These are phyloP conservation scores for Temnothorax unifasciatus DNA, from an alignment of 2,888 invertebrate species.

Conservation along the genomic window DNA sequence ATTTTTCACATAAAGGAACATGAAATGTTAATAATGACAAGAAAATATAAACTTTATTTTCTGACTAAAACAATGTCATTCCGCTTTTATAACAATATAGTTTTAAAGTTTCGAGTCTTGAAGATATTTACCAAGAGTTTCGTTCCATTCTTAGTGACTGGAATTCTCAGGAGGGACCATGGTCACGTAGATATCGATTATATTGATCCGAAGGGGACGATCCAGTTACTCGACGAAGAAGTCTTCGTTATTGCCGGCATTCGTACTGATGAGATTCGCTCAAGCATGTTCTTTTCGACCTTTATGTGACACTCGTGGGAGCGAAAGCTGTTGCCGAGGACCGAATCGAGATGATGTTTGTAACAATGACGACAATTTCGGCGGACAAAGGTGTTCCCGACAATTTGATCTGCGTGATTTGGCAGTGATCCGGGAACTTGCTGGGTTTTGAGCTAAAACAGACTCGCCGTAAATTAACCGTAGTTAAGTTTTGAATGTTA, in stretches of 20 bases:
- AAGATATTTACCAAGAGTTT: slow-evolving; percentile 28
- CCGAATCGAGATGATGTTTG: slow-evolving; percentile 67
- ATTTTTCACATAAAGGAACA: background rate
- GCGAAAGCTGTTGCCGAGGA: slow-evolving; percentile 29
- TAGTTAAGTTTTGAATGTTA: background rate
- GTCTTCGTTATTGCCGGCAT: slow-evolving; percentile 51
- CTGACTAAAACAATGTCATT: background rate
- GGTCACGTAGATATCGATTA: slow-evolving; percentile 60
- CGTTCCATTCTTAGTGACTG: background rate
- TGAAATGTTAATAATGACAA: background rate
- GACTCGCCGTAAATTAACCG: background rate
- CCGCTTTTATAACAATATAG: background rate
- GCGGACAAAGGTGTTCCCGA: slow-evolving; percentile 56
- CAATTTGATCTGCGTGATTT: slow-evolving; percentile 28
- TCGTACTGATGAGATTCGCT: slow-evolving; percentile 49
- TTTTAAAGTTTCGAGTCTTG: background rate
- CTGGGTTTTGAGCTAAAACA: background rate
- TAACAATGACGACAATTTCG: slow-evolving; percentile 66
- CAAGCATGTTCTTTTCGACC: slow-evolving; percentile 50
- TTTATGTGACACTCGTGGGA: slow-evolving; percentile 28
- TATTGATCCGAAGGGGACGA: slow-evolving; percentile 54
- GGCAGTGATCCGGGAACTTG: slow-evolving; percentile 7
- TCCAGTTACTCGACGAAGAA: slow-evolving; percentile 44
- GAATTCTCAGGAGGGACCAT: slow-evolving; percentile 9
- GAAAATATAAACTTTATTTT: background rate